Conservation (phyloP, 2,797 vertebrate genomes). For the Champsocephalus esox region DNA sequence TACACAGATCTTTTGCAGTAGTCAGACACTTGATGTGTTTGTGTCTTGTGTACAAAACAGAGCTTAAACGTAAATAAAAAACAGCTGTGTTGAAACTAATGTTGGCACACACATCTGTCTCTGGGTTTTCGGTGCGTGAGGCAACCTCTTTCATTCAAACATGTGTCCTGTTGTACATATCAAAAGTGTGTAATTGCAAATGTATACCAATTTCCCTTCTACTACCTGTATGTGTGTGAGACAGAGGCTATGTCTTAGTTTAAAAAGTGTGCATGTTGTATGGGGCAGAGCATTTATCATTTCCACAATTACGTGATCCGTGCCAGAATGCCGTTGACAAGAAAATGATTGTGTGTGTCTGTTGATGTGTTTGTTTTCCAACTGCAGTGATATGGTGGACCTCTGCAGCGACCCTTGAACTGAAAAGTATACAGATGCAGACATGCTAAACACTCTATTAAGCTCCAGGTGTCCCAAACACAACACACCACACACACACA, state of each 20-base stretch:
- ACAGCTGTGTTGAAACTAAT: constrained; percentile 70
- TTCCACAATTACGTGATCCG: constrained; percentile 52
- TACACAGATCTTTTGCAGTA: constrained; percentile 28
- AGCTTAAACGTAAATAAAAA: constrained; percentile 60
- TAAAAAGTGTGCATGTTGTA: constrained; percentile 28
- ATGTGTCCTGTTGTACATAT: constrained; percentile 42
- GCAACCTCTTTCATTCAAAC: constrained; percentile 28
- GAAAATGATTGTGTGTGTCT: constrained; percentile 57
- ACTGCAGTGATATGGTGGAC: constrained; percentile 48
- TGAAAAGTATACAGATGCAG: constrained; percentile 69
- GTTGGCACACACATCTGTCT: constrained; percentile 58
- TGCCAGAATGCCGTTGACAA: constrained; percentile 59
- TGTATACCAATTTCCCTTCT: background rate
- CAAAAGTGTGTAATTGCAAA: constrained; percentile 10
- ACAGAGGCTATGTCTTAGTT: constrained; percentile 20
- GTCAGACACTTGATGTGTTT: constrained; percentile 47
- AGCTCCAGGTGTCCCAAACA: constrained; percentile 73
- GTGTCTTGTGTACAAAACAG: constrained; percentile 38
- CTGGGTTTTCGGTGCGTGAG: constrained; percentile 10
- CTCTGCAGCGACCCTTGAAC: constrained; percentile 73
- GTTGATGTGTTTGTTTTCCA: constrained; percentile 75
- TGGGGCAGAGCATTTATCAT: constrained; percentile 51
- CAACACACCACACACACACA: constrained; percentile 19
- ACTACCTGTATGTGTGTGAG: background rate
- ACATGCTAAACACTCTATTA: constrained; percentile 69